phyloP scores from a whole-genome alignment of 2,113 vertebrate genomes.

The Rhea pennata region DNA sequence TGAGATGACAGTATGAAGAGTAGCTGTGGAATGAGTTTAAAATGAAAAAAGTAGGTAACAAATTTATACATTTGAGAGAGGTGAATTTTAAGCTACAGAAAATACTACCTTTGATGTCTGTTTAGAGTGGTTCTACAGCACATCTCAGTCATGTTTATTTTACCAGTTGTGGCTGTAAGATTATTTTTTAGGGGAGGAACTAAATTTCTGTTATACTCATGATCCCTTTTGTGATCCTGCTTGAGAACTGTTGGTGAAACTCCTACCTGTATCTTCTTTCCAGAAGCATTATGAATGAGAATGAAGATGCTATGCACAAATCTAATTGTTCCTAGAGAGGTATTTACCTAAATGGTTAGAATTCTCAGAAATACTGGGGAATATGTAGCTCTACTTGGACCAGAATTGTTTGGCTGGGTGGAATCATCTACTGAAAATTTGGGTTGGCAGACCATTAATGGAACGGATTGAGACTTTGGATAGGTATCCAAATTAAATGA shows the following conservation, averaged over 20 bases:
- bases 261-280: background rate
- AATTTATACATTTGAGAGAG: background rate
- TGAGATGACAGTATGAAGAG: background rate
- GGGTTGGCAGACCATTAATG: background rate
- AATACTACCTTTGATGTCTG: too few species aligned
- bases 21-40: background rate
- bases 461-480: rapidly evolving
- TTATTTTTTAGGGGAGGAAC: background rate
- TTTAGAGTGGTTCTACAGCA: too few species aligned
- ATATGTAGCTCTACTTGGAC: background rate
- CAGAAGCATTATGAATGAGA: rapidly evolving
- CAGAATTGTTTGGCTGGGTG: background rate
- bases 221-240: background rate
- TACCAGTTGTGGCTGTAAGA: too few species aligned
- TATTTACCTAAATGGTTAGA: rapidly evolving
- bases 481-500: background rate
- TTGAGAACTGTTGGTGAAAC: background rate
- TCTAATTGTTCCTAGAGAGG: rapidly evolving
- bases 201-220: rapidly evolving
- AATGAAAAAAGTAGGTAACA: background rate
- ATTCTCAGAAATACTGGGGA: background rate
- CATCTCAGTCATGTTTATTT: too few species aligned
- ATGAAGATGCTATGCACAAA: rapidly evolving
- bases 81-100: too few species aligned
- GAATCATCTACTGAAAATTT: background rate